These are phyloP conservation scores for Falcaria lacertinaria DNA, from an alignment of 2,888 invertebrate species.

Conservation along the genomic window DNA sequence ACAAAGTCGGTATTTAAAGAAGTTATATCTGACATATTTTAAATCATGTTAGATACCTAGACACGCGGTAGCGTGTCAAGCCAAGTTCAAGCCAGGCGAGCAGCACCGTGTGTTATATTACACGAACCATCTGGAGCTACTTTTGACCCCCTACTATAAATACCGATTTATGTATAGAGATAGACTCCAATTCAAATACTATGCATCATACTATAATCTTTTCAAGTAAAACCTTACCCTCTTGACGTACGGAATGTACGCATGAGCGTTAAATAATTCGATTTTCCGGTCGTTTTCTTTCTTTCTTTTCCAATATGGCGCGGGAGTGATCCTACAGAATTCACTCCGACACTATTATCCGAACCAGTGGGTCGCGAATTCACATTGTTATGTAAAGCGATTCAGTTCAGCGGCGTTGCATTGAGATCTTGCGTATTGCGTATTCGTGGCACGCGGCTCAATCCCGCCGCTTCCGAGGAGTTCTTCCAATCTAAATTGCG, in stretches of 20 bases:
- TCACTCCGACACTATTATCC: constrained; percentile 62
- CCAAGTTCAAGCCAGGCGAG: too few relatives aligned
- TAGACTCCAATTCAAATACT: too few relatives aligned
- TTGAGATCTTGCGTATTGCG: constrained; percentile 32
- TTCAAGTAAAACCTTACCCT: constrained; percentile 19
- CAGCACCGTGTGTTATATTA: too few relatives aligned
- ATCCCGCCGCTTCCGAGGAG: constrained; percentile 59
- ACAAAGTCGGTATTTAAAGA: too few relatives aligned
- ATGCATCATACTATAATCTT: constrained; percentile 1
- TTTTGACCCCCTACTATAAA: too few relatives aligned
- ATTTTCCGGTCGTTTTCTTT: constrained; percentile 52
- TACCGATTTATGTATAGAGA: too few relatives aligned
- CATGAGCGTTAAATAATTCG: constrained; percentile 29
- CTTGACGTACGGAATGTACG: constrained; percentile 14
- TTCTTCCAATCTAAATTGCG: too few relatives aligned
- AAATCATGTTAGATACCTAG: too few relatives aligned
- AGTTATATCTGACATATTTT: too few relatives aligned
- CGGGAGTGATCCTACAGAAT: constrained; percentile 44
- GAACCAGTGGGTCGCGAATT: constrained; percentile 62
- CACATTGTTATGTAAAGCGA: constrained; percentile 68
- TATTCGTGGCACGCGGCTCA: constrained; percentile 67
- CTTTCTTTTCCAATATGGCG: constrained; percentile 31
- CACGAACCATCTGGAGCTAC: too few relatives aligned
- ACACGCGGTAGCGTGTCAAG: too few relatives aligned
- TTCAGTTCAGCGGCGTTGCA: constrained; percentile 31